phyloP scores from a whole-genome alignment of 2,113 vertebrate genomes.

The Heterocephalus glaber region DNA sequence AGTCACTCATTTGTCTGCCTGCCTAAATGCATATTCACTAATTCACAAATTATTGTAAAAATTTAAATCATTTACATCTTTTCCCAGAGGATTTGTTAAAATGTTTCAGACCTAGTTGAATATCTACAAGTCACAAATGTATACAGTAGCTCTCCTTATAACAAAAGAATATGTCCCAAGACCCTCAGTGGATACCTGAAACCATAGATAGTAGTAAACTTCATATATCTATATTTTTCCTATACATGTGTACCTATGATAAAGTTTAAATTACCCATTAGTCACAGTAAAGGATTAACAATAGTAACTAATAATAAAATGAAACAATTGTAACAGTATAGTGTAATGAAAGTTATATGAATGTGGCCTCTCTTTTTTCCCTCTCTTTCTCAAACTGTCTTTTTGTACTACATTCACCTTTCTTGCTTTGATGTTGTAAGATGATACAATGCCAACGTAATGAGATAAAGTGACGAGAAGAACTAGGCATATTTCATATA shows the following conservation, averaged over 20 bases:
- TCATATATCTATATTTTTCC: background rate
- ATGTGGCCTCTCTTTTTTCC: background rate
- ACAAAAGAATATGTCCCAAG: background rate
- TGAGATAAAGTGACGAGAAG: background rate
- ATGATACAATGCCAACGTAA: background rate
- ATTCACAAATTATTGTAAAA: background rate
- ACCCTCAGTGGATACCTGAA: background rate
- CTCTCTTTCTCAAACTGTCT: background rate
- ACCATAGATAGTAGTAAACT: background rate
- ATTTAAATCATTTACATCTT: background rate
- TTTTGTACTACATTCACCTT: background rate
- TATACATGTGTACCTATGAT: background rate
- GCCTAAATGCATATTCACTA: background rate
- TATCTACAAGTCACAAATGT: background rate
- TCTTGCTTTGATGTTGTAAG: background rate
- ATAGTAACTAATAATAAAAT: background rate
- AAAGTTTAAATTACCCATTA: background rate
- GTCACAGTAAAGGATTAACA: background rate
- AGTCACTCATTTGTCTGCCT: background rate
- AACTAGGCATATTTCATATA: background rate
- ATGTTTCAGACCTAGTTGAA: background rate
- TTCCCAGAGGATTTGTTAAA: background rate
- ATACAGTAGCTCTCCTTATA: background rate
- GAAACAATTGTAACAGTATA: background rate
- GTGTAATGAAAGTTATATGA: background rate